Base-by-base conservation (phyloP, 2,113 vertebrate species). In the Varanus salvator region DNA sequence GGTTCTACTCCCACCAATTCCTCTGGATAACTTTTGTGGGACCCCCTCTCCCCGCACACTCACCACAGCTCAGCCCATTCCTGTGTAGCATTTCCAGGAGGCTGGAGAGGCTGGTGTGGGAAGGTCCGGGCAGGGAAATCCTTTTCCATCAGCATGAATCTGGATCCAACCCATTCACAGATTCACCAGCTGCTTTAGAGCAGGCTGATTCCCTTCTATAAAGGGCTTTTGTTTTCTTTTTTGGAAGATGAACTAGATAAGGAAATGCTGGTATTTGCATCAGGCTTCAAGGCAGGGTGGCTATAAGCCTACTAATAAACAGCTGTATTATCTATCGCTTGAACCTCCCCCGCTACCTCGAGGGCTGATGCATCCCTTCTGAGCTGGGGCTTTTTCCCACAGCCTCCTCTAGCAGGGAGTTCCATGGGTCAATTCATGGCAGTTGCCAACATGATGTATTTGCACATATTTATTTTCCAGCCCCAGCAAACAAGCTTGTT, bases 401-500 rank as follows among this genome's bases (percentile, higher is more conserved):
- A 48, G 27, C 21, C 48, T 87, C 92, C 87, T 91, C 90, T 54
- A 5, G 91, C 82, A 77, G 21, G 78, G 83, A 78, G 57, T 54
- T 89, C 80, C 87, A 6, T 87, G 84, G 93, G n/a, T 81, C 83
- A 44, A 52, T 80, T 88, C 54, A n/a, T 52, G 38, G 72, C 85
- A 90, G 29, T 23, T 92, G 0, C 74, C 81, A 34, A 87, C 93
- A 85, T 80, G 80, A 0, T 8, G 69, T 34, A 75, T 77, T 29
- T 48, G 68, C 87, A 91, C 60, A 72, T 84, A n/a, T 44, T 12
- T 27, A 54, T 54, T 64, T 54, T 1, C 66, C 17, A 31, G 38
- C 29, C 38, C 68, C 54, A 87, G 60, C 71, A 91, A 3, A 50
- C 29, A 89, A 85, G 31, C 31, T 89, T 86, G 93, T 91, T 93